Evolutionary conservation across 92 coral and sea anemone species (phyloP).

Genomic region (Paramuricea clavata): DNA sequence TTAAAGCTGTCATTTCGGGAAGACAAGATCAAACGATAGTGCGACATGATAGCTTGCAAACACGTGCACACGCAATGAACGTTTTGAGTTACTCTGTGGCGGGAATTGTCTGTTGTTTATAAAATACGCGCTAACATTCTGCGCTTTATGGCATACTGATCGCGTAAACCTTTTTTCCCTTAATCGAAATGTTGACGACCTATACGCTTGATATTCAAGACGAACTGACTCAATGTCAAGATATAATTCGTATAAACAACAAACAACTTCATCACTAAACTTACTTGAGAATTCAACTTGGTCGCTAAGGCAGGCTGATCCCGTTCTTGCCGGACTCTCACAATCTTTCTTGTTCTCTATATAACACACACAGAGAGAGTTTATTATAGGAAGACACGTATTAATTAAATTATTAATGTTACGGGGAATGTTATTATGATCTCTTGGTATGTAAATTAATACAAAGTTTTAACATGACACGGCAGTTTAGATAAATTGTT

Average conservation of each 20-base stretch:
- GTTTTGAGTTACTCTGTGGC: not conserved
- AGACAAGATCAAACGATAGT: constrained; percentile 14
- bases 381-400: not conserved
- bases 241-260: not conserved
- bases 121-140: constrained; percentile 1
- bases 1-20: constrained; percentile 27
- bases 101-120: constrained; percentile 9
- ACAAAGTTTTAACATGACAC: constrained; percentile 28
- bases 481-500: constrained; percentile 29
- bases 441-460: constrained; percentile 32
- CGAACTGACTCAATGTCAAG: not conserved
- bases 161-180: not conserved
- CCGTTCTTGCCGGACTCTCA: constrained; percentile 30
- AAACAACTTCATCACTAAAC: constrained; percentile 23
- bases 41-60: constrained; percentile 23
- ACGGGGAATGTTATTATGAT: constrained; percentile 28
- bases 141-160: not conserved
- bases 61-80: not conserved
- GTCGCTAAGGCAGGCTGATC: constrained; percentile 28
- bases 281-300: constrained; percentile 50
- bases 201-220: constrained; percentile 6
- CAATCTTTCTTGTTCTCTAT: constrained; percentile 48
- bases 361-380: constrained; percentile 1
- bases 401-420: constrained; percentile 23
- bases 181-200: not conserved